A percentile compares a stretch with the other conserved stretches of the same genome.
Evolutionary conservation across 35 echinoderm and acorn worm species (phyloP).

Genomic region (Lytechinus variegatus): DNA sequence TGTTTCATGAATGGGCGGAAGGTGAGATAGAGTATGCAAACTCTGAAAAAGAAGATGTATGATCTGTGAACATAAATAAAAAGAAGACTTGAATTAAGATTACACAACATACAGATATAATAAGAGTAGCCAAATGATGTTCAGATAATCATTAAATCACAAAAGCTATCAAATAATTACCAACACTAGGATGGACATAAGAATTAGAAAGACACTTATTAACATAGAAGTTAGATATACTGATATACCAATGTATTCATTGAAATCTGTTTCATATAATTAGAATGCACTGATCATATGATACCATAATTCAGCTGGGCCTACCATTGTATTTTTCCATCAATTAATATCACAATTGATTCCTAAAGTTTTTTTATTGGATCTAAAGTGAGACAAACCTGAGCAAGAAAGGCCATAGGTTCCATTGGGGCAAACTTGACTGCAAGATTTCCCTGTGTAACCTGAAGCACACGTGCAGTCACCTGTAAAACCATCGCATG

Average conservation of each 20-base stretch:
- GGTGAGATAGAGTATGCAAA: background rate
- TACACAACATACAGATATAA: background rate
- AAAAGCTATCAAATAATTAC: background rate
- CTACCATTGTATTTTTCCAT: background rate
- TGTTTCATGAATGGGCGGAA: background rate
- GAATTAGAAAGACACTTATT: background rate
- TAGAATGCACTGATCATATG: background rate
- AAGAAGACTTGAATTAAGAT: background rate
- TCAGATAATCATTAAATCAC: too few relatives aligned
- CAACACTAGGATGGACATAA: background rate
- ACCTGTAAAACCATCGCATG: constrained; percentile 67
- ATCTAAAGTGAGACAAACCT: background rate
- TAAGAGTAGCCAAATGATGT: too few relatives aligned
- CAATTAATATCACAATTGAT: too few relatives aligned
- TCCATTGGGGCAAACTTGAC: constrained; percentile 45
- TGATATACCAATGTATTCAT: background rate
- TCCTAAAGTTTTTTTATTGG: background rate
- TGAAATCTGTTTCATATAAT: background rate
- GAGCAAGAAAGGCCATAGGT: constrained; percentile 48
- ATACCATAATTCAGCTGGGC: background rate
- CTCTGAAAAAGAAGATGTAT: background rate
- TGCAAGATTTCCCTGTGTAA: constrained; percentile 48
- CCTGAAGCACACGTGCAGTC: constrained; percentile 60
- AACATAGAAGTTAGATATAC: background rate
- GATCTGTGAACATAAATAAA: background rate